Evolutionary conservation across 2,113 vertebrate species (phyloP), one percentile per base, ranked within the genome.

Genomic region (Parotia lawesii): DNA sequence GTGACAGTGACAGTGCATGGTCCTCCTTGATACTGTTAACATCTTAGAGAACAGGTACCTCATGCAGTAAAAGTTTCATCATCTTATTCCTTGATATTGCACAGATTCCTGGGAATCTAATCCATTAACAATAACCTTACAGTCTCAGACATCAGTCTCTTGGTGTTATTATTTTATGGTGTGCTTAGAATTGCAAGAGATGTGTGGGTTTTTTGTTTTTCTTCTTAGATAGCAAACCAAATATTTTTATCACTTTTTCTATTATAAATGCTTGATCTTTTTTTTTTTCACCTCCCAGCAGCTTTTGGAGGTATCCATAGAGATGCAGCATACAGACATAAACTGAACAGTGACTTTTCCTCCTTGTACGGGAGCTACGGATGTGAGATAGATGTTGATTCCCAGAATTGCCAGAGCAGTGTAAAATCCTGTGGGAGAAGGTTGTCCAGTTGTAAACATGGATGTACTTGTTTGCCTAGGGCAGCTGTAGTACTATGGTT

Each of bases 241-340:
- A 31, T 19, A 56, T 56, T 91, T 80, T 87, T 81, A 20, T 91
- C 1, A 0, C 12, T 95, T 87, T 82, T 87, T 58, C 66, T 58
- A 8, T 61, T 85, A 73, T 35, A 94, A 91, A 61, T 3, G 3
- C 2, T 90, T 79, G n/a, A 47, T 58, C 12, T 44, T 44, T 38
- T n/a, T 33, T 70, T 71, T 90, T 87, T 57, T 7, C 16, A 74
- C 33, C 22, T 89, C 44, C 38, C 1, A 3, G 24, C 24, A 76
- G 13, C 21, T 79, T 87, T 67, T 86, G 51, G 33, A 77, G 8
- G 60, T 87, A 76, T 86, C 64, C 82, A 88, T 60, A 95, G 90
- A 87, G 64, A 83, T 50, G 31, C 24, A 31, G 19, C 51, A 94
- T 17, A 53, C 10, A 62, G 54, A 50, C 1, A 0, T 77, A 91